A percentile compares a stretch with the other conserved stretches of the same genome.
Evolutionary conservation across 2,888 invertebrate species (phyloP).

Genomic region (Ceriagrion tenellum): DNA sequence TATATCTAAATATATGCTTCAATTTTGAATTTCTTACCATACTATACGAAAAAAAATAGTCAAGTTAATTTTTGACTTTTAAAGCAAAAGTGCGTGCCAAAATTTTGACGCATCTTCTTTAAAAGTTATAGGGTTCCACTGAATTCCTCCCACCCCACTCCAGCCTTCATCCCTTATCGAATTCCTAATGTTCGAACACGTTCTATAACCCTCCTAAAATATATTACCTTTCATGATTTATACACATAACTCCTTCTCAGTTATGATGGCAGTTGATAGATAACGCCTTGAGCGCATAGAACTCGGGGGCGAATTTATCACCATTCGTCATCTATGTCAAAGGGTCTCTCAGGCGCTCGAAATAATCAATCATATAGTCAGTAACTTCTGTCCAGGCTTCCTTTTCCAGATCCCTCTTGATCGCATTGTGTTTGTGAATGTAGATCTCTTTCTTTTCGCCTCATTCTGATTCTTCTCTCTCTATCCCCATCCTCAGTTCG

Average conservation of each 20-base stretch:
- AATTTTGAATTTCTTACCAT: too few species aligned
- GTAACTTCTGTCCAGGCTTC: background rate
- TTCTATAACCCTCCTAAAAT: background rate
- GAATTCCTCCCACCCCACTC: too few species aligned
- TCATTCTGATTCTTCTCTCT: background rate
- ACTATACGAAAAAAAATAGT: too few species aligned
- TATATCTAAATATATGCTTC: too few species aligned
- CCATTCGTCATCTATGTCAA: slow-evolving; percentile 56
- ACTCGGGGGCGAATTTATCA: slow-evolving; percentile 35
- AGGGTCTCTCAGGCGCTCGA: background rate
- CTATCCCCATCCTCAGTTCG: background rate
- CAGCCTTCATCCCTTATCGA: background rate
- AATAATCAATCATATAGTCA: slow-evolving; percentile 61
- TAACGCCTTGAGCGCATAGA: slow-evolving; percentile 24
- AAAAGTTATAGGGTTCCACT: too few species aligned
- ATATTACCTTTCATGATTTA: background rate
- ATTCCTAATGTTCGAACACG: background rate
- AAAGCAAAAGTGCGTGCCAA: too few species aligned
- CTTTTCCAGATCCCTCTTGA: background rate
- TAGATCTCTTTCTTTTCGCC: slow-evolving; percentile 15
- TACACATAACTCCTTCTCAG: background rate
- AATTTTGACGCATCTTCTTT: too few species aligned
- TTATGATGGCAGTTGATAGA: slow-evolving; percentile 26
- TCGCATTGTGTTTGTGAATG: slow-evolving; percentile 16
- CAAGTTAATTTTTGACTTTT: too few species aligned